A percentile compares a stretch with the other conserved stretches of the same genome.
Conservation (phyloP, 2,113 vertebrate species). For the Chelonoidis abingdonii region DNA sequence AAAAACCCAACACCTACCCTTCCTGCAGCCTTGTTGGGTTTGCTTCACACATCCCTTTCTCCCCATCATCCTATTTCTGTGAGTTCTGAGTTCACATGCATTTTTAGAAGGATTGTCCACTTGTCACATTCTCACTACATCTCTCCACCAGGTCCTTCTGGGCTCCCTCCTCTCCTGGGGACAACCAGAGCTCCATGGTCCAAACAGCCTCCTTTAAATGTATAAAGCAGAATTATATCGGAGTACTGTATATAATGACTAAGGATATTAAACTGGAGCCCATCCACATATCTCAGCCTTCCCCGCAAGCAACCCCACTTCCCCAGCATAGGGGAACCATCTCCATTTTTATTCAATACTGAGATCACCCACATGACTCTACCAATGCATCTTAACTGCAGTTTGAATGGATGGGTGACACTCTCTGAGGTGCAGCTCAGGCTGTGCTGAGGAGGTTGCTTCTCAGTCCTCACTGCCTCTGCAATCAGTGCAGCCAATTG, state of each 20-base stretch:
- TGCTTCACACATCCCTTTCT: conserved; percentile 9
- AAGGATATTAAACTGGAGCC: not conserved
- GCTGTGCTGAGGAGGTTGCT: not conserved
- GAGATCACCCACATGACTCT: not conserved
- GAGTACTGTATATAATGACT: not conserved
- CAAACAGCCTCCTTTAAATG: conserved; percentile 6
- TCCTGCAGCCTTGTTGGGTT: not conserved
- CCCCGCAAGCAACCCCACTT: not conserved
- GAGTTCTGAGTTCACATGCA: conserved; percentile 10
- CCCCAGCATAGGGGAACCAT: not conserved
- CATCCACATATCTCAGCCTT: not conserved
- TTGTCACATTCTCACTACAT: conserved; percentile 21
- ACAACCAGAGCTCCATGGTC: not conserved
- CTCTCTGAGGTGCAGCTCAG: not conserved
- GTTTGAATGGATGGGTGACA: not conserved
- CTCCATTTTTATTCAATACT: not conserved
- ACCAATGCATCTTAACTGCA: not conserved
- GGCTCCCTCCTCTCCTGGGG: not conserved
- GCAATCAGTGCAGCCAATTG: not conserved
- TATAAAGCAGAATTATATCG: not conserved
- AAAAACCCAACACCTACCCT: not conserved
- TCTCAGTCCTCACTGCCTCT: not conserved
- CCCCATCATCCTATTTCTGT: not conserved
- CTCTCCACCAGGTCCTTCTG: not conserved
- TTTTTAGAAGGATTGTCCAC: not conserved